Evolutionary conservation across 2,797 vertebrate species (phyloP).

Genomic region (Tangara arthus): DNA sequence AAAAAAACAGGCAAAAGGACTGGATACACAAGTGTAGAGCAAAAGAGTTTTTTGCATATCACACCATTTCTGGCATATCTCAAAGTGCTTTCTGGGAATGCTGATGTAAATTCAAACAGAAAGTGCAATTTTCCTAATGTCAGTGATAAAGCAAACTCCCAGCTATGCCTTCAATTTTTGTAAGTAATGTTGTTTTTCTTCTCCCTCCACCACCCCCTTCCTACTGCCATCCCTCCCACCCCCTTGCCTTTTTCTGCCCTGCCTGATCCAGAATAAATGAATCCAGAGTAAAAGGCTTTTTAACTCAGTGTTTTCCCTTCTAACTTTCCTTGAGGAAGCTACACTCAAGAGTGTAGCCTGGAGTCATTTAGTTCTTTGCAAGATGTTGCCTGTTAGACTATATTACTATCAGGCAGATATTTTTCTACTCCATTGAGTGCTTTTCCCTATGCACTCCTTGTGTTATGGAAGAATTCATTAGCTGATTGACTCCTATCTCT

Average conservation of each 20-base stretch:
- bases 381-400: not conserved
- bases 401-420: not conserved
- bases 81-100: not conserved
- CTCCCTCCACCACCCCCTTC: not conserved
- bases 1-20: not conserved
- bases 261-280: not conserved
- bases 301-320: not conserved
- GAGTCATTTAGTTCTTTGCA: not conserved
- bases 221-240: not conserved
- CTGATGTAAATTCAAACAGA: not conserved
- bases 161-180: not conserved
- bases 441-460: not conserved
- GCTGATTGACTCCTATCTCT: not conserved
- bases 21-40: not conserved
- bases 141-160: not conserved
- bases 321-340: not conserved
- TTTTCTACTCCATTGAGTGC: not conserved
- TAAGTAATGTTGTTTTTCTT: not conserved
- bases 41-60: not conserved
- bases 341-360: not conserved
- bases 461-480: not conserved
- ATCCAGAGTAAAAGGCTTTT: not conserved
- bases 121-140: not conserved
- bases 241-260: accelerated
- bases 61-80: not conserved